These are phyloP conservation scores for Mystacornis crossleyi DNA, from an alignment of 2,113 vertebrate genomes.

Conservation along the genomic window DNA sequence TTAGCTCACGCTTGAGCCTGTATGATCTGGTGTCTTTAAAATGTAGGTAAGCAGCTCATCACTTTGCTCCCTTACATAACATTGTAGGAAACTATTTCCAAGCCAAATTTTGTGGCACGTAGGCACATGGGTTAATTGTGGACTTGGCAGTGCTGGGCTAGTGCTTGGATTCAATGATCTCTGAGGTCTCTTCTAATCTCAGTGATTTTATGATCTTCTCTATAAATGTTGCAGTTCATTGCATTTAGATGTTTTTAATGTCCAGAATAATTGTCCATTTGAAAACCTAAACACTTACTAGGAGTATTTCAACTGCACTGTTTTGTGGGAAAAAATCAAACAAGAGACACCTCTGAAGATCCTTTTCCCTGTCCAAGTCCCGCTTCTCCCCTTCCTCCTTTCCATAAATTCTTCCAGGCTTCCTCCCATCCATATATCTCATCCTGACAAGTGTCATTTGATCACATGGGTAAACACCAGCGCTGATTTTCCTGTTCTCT, in stretches of 20 bases:
- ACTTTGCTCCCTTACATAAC: neutral
- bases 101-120: neutral
- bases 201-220: neutral
- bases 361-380: neutral
- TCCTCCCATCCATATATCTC: neutral
- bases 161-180: neutral
- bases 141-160: neutral
- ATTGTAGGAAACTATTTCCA: neutral
- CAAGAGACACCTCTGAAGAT: neutral
- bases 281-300: neutral
- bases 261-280: neutral
- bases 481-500: neutral
- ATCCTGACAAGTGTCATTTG: neutral
- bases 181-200: neutral
- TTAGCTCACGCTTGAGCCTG: slow-evolving; percentile 13
- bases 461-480: neutral
- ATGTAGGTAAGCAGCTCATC: neutral
- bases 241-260: neutral
- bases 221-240: neutral
- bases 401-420: neutral
- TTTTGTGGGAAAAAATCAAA: neutral
- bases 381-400: neutral
- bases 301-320: neutral
- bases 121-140: neutral
- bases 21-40: slow-evolving; percentile 12